phyloP scores from a whole-genome alignment of 2,888 invertebrate genomes.

The Anodontia alba region DNA sequence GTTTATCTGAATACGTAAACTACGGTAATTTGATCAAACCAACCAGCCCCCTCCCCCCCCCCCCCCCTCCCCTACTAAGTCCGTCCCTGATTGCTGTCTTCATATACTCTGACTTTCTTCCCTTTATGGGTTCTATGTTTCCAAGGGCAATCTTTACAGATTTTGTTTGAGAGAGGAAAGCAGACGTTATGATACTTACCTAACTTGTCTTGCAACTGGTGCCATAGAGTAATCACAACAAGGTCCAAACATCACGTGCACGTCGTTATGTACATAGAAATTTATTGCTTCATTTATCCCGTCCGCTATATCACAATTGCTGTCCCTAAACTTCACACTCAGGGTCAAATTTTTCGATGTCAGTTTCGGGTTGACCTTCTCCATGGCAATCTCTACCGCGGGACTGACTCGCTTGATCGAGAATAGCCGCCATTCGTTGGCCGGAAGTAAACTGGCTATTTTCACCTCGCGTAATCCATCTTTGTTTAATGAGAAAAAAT shows the following conservation, averaged over 20 bases:
- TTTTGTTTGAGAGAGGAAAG: too few species aligned
- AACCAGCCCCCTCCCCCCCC: too few species aligned
- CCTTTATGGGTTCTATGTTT: too few species aligned
- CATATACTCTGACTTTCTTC: too few species aligned
- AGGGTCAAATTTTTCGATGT: constrained; percentile 35
- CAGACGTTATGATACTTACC: not conserved
- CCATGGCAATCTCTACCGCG: constrained; percentile 80
- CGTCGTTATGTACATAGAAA: constrained; percentile 74
- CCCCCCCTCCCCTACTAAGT: too few species aligned
- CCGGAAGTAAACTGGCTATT: constrained; percentile 73
- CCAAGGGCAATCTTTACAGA: too few species aligned
- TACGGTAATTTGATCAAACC: too few species aligned
- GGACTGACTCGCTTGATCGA: constrained; percentile 78
- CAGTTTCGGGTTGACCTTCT: constrained; percentile 60
- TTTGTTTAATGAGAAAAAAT: not conserved
- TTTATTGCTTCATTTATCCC: constrained; percentile 80
- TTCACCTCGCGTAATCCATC: constrained; percentile 37
- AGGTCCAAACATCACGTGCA: constrained; percentile 82
- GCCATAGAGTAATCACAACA: constrained; percentile 89
- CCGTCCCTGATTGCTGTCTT: too few species aligned
- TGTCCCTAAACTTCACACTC: constrained; percentile 54
- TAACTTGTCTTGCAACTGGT: constrained; percentile 91
- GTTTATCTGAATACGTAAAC: too few species aligned
- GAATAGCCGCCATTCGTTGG: constrained; percentile 66
- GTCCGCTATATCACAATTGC: constrained; percentile 76